A percentile compares a stretch with the other conserved stretches of the same genome.
These are phyloP conservation scores for Halyomorpha halys DNA, from an alignment of 1,140 invertebrate species.

Conservation along the genomic window DNA sequence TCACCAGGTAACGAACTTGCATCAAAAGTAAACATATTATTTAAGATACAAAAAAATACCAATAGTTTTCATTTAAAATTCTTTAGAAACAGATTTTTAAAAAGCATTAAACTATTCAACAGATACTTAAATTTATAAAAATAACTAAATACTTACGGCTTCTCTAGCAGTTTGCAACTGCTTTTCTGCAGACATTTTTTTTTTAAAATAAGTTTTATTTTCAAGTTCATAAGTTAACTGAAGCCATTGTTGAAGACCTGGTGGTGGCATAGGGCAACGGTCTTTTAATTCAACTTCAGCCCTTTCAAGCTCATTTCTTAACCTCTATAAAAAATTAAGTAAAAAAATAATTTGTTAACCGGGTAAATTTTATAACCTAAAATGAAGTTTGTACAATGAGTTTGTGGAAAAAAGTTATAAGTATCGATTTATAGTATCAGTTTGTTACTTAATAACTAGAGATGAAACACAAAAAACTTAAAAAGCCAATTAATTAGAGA, in stretches of 20 bases:
- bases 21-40: too few species aligned
- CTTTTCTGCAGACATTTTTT: slow-evolving; percentile 71
- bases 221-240: slow-evolving; percentile 91
- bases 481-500: too few species aligned
- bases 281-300: slow-evolving; percentile 82
- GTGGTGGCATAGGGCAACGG: slow-evolving; percentile 73
- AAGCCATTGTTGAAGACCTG: slow-evolving; percentile 83
- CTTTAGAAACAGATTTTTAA: background rate
- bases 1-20: too few species aligned
- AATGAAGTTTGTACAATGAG: background rate
- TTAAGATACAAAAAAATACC: too few species aligned
- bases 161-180: slow-evolving; percentile 80
- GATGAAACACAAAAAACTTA: too few species aligned
- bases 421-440: too few species aligned
- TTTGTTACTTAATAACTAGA: too few species aligned
- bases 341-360: background rate
- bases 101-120: background rate
- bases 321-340: slow-evolving; percentile 45
- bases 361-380: background rate
- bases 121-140: too few species aligned
- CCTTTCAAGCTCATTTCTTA: slow-evolving; percentile 66
- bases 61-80: too few species aligned
- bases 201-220: slow-evolving; percentile 74
- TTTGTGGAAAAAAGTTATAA: too few species aligned
- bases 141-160: slow-evolving; percentile 50